Base-by-base conservation (phyloP, 2,797 vertebrate species). In the Cynodonichthys magdalenae region DNA sequence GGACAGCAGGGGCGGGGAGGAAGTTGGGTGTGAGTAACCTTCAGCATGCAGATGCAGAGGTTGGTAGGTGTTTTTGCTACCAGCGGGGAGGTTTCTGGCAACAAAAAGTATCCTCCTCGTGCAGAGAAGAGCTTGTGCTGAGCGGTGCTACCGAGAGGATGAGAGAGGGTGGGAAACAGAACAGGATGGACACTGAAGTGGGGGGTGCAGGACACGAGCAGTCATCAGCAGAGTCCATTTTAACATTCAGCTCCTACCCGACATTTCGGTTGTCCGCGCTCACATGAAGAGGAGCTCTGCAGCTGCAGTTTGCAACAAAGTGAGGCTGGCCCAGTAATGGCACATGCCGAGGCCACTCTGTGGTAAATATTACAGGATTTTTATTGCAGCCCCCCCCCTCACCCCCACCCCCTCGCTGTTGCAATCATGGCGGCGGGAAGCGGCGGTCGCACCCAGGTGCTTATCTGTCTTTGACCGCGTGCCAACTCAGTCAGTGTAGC, bases 401-500 rank as follows among this genome's bases (percentile, higher is more conserved):
- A 79, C 76, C 64, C 24, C 24, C 24, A 24, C 24, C 59, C 77
- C 82, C 89, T 84, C 86, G 67, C 91, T 90, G 87, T 89, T 85
- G 86, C 91, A 92, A 90, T 92, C 90, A 80, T 83, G 91, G 92
- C 83, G 76, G 84, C 87, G 24, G 24, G 24, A 24, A 84, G 42
- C 44, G 44, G 17, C 91, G 80, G 89, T 93, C 90, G 90, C 92
- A 90, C 93, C 91, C 92, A 92, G 93, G 90, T 87, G 90, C 89
- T 93, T 92, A 90, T 94, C 89, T 88, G 88, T 77, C 87, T 85
- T 90, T 92, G 92, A 93, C 85, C 81, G 77, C 4, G 57, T 90
- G 91, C 91, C 92, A 92, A 78, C 79, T 68, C 66, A 86, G 90
- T 82, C 77, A 52, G 20, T 69, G 84, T 80, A 82, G 86, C 84